Evolutionary conservation across 2,113 vertebrate species (phyloP), one percentile per base, ranked within the genome.

Genomic region (Callipepla squamata): DNA sequence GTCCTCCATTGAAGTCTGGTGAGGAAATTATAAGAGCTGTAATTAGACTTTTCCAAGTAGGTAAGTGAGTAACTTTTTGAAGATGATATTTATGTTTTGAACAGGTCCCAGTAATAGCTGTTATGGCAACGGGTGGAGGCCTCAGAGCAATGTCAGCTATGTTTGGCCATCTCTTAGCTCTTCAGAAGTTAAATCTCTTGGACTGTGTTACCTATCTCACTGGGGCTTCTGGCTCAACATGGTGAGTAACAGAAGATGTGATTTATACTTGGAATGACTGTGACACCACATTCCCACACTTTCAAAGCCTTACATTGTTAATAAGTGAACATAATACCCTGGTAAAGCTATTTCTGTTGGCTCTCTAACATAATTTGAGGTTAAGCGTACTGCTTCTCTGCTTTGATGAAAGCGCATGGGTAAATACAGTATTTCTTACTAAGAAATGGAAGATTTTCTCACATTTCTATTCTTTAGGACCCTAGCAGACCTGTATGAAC

Each of bases 181-280:
- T 99, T 62, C 97, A 98, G 97, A 97, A 98, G 21, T 94, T 98
- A 9, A 95, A 98, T 53, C 95, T 99, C 13, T 83, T 99, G 90
- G 98, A 99, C 70, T 97, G 98, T 19, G 74, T 98, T 84, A 98
- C 97, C 62, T 99, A 99, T 81, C 76, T 99, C 87, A 98, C 98
- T 0, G 98, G 97, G 44, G 97, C 98, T 79, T 99, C 98, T 16
- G 98, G 98, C 48, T 98, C 99, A 3, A 99, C 98, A 17, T 99
- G 98, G 98, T 99, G 73, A 69, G 98, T 78, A 93, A 93, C 23
- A 36, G 50, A 72, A 58, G 47, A 89, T 55, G n/a, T 40, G 40
- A 48, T 8, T 65, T 77, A 21, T 17, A 7, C 73, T 90, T 74
- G 67, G 53, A 61, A 75, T 78, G 16, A 20, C 28, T 80, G 47